Evolutionary conservation across 2,888 invertebrate genomes (phyloP), one percentile per base, ranked within the genome.

Genomic region (Acheta domesticus): DNA sequence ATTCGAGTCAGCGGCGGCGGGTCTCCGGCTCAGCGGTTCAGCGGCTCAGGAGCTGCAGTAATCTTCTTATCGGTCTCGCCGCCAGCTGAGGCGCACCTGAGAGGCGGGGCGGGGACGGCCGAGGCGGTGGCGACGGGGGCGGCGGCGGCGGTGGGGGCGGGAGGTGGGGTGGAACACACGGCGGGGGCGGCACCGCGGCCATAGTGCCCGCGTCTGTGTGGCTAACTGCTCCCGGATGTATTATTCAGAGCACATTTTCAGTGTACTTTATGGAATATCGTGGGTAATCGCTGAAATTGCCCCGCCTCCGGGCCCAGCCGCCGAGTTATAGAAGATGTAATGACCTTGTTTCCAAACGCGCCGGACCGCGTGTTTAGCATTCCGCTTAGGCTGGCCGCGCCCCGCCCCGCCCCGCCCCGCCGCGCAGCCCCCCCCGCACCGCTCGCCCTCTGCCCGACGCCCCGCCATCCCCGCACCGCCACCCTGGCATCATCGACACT

Each of bases 241-340:
- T 62, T 62, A 62, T 62, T 62, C 62, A n/a, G 62, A n/a, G n/a
- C 62, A 19, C 62, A 62, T 62, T 62, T n/a, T 62, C 62, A 14
- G 62, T 62, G 62, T 62, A 62, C 62, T 62, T 62, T 62, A 62
- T n/a, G 62, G 62, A n/a, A 62, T 62, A 62, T 62, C 62, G 62
- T 62, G 14, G 62, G n/a, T 62, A 62, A 62, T 62, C 62, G 62
- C 62, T 62, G 62, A 62, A 62, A 62, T n/a, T 62, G n/a, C 62
- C 16, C 14, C 16, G 62, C 62, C 62, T 19, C 62, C 62, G 62
- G 62, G 16, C 16, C 62, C 14, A 62, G 62, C n/a, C 36, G 36
- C 36, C 16, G 62, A 62, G 12, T 19, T 62, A 14, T 62, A n/a
- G 62, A 14, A n/a, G 62, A 62, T 14, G 62, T 62, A 62, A 62